Conservation (phyloP, 2,797 vertebrate genomes). For the Thamnophis elegans region DNA sequence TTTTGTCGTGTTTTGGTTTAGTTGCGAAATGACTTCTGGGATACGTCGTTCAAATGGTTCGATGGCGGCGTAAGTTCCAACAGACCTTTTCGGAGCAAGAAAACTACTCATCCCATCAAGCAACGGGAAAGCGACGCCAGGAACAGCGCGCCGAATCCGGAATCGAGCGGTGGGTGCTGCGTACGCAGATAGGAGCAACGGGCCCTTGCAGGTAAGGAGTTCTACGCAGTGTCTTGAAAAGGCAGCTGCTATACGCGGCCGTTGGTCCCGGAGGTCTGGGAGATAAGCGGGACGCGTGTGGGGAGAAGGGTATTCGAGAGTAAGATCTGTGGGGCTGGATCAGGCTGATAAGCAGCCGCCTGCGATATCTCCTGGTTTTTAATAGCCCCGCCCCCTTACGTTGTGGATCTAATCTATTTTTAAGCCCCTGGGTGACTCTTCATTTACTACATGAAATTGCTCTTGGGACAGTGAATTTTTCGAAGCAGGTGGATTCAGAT, state of each 20-base stretch:
- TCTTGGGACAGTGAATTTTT: not conserved
- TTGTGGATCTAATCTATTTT: not conserved
- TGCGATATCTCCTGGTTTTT: not conserved
- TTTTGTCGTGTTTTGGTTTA: not conserved
- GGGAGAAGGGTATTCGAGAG: no score
- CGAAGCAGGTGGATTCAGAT: not conserved
- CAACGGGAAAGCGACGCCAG: not conserved
- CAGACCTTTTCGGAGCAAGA: fast-evolving
- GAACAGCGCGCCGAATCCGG: not conserved
- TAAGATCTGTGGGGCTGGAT: not conserved
- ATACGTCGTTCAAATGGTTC: not conserved
- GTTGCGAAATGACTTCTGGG: not conserved
- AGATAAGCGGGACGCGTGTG: not conserved
- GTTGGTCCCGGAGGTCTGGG: not conserved
- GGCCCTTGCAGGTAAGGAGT: not conserved
- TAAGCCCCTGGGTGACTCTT: not conserved
- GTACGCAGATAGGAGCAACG: not conserved
- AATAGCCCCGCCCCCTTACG: not conserved
- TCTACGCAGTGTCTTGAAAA: not conserved
- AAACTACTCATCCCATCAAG: slow-evolving; percentile 13
- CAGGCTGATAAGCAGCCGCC: not conserved
- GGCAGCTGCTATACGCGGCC: not conserved
- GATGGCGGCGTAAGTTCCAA: not conserved
- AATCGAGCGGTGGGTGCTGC: not conserved
- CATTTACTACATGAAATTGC: not conserved